Conservation (phyloP, 2,113 vertebrate genomes). For the Chiloscyllium plagiosum region DNA sequence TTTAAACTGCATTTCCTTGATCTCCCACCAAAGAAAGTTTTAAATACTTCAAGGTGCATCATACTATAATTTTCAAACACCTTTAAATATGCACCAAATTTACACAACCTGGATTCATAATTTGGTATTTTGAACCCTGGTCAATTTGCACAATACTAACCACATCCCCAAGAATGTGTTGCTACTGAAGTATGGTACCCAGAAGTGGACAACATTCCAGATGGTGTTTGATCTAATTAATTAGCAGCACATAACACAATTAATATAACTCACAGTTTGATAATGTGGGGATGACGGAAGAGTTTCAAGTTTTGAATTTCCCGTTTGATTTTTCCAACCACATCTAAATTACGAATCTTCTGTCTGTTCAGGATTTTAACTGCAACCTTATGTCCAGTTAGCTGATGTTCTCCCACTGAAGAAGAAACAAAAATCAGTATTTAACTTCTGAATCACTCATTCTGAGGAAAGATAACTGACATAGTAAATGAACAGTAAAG, state of each 20-base stretch:
- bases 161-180: background rate
- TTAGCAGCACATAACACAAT: background rate
- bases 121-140: background rate
- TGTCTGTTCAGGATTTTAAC: conserved; percentile 98
- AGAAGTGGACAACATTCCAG: background rate
- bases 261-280: conserved; percentile 84
- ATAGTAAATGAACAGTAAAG: background rate
- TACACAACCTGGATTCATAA: background rate
- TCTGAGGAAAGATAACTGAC: background rate
- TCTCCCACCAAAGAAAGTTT: background rate
- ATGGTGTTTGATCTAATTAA: background rate
- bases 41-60: background rate
- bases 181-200: background rate
- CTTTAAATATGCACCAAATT: background rate
- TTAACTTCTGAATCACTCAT: background rate
- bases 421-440: conserved; percentile 43
- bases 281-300: conserved; percentile 96
- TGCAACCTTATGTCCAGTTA: conserved; percentile 95
- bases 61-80: background rate
- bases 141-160: background rate
- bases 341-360: conserved; percentile 95
- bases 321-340: conserved; percentile 96
- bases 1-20: background rate
- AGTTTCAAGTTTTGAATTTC: conserved; percentile 98
- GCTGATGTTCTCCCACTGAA: conserved; percentile 89